A percentile compares a stretch with the other conserved stretches of the same genome.
phyloP scores from a whole-genome alignment of 2,113 vertebrate genomes.

The Chauna torquata region DNA sequence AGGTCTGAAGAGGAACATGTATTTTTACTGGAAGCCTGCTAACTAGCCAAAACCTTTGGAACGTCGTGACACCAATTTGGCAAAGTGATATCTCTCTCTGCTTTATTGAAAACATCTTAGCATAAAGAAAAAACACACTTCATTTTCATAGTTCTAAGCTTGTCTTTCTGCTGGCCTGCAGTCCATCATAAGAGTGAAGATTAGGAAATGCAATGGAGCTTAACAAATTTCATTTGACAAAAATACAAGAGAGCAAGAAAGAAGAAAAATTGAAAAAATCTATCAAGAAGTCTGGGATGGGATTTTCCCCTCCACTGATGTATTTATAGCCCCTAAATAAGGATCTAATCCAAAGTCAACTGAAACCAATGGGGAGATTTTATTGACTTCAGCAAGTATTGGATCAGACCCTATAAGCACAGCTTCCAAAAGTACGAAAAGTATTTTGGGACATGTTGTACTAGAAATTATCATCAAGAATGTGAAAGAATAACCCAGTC shows the following conservation, averaged over 20 bases:
- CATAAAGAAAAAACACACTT: constrained; percentile 64
- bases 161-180: constrained; percentile 56
- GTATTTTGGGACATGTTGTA: constrained; percentile 19
- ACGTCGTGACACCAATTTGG: constrained; percentile 73
- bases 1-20: constrained; percentile 71
- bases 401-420: constrained; percentile 2
- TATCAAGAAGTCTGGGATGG: not conserved
- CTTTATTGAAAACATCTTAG: constrained; percentile 79
- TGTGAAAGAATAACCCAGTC: not conserved
- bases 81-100: constrained; percentile 60
- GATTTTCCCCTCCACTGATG: constrained; percentile 29
- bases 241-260: constrained; percentile 40
- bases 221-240: constrained; percentile 41
- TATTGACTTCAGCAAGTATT: constrained; percentile 25
- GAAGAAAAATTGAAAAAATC: not conserved
- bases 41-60: constrained; percentile 75
- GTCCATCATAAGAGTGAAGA: constrained; percentile 45
- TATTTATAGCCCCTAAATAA: constrained; percentile 46
- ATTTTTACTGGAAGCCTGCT: constrained; percentile 77
- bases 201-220: not conserved
- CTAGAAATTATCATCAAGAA: constrained; percentile 50
- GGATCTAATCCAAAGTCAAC: constrained; percentile 34
- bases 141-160: constrained; percentile 61
- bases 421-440: not conserved
- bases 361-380: constrained; percentile 25